Percentiles rank a stretch among this genome's conserved stretches.
phyloP scores from a whole-genome alignment of 2,797 vertebrate genomes.

The Thalassophryne amazonica region DNA sequence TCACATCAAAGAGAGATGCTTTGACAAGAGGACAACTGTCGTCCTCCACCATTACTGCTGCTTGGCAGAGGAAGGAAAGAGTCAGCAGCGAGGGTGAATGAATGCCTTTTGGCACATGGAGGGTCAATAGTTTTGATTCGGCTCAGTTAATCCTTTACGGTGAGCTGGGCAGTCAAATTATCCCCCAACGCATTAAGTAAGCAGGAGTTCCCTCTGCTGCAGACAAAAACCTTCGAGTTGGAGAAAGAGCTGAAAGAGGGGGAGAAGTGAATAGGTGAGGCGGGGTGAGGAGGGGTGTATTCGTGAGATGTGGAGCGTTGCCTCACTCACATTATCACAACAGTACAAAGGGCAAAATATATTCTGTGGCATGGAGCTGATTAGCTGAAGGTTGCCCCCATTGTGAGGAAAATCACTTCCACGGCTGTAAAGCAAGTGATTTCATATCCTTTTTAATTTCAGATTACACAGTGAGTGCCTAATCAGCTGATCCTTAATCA shows the following conservation, averaged over 20 bases:
- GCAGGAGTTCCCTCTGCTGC: constrained; percentile 22
- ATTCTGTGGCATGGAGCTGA: constrained; percentile 76
- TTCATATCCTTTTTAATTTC: constrained; percentile 76
- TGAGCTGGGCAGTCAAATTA: constrained; percentile 42
- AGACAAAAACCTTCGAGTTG: neutral
- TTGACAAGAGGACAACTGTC: neutral
- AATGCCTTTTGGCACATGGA: constrained; percentile 39
- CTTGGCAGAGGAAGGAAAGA: constrained; percentile 29
- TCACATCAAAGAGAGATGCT: constrained; percentile 9
- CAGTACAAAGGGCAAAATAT: constrained; percentile 70
- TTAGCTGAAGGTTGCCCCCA: constrained; percentile 73
- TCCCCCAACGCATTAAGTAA: constrained; percentile 33
- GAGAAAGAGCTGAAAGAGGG: constrained; percentile 37
- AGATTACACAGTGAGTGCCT: constrained; percentile 79
- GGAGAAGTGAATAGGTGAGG: constrained; percentile 25
- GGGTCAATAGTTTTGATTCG: constrained; percentile 52
- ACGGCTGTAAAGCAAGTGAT: constrained; percentile 75
- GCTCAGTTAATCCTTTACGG: constrained; percentile 43
- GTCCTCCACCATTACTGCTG: constrained; percentile 9
- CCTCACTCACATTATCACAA: constrained; percentile 58
- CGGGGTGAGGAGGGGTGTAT: constrained; percentile 9
- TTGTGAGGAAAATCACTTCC: constrained; percentile 78
- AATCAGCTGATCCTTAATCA: constrained; percentile 81
- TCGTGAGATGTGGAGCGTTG: constrained; percentile 42
- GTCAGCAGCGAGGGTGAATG: constrained; percentile 42